Base-by-base conservation (phyloP, 2,888 invertebrate genomes). In the Zygaena filipendulae region DNA sequence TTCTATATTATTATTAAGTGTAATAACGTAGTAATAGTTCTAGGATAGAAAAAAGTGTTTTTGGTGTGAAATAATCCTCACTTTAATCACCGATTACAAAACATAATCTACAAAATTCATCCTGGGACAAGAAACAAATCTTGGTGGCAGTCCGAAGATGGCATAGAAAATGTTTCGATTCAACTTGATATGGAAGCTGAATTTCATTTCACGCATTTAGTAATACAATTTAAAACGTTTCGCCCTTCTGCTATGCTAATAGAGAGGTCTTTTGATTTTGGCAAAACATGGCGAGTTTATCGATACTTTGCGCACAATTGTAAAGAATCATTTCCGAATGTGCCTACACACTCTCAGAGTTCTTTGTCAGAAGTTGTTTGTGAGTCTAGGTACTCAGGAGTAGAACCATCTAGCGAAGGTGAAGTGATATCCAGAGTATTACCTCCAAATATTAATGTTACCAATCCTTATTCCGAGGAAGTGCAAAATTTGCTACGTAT, bases 71-170 rank as follows among this genome's bases (percentile, higher is more conserved):
- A 86, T 32, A 85, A 86, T 54, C 87, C 90, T 0, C 66, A 81
- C 28, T 81, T 87, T 25, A 95, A 92, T 57, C 97, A 97, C 74
- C 87, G 91, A 32, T 90, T 97, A 46, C 91, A 92, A 44, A 97
- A 97, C 62, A 92, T 97, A 29, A 92, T 97, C 25, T 91, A 91
- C 49, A 86, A 87, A 50, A 86, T 84, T 48, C 84, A 83, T 47
- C 90, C 88, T 3, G 88, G 90, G 36, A 87, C 88, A 2, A 80
- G 84, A 25, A 80, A 79, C 29, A 86, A 87, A 47, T 89, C 93
- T 4, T 99, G 99, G 98, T 99, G 98, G 98, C 99, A 99, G 61
- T 95, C 97, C 2, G 95, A 96, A 74, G 98, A 97, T 67, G 98
- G 99, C 25, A 87, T 89, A 46, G 95, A 97, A 75, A 91, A 95